A percentile compares a stretch with the other conserved stretches of the same genome.
These are phyloP conservation scores for Tiaroga cobitis DNA, from an alignment of 2,797 vertebrate genomes.

Conservation along the genomic window DNA sequence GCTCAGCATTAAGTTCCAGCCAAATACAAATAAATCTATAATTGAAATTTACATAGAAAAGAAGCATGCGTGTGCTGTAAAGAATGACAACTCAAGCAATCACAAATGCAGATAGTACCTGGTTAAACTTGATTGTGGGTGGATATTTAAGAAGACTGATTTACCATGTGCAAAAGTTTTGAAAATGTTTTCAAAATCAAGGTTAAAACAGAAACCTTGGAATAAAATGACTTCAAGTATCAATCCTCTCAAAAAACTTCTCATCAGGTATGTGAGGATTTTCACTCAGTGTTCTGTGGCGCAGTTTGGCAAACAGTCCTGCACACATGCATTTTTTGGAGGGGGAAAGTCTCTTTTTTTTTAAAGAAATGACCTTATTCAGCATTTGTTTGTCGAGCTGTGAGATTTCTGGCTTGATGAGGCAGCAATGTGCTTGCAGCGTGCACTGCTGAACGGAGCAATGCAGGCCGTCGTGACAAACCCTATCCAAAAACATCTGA, in stretches of 20 bases:
- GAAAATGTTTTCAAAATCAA: background rate
- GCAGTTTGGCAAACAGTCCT: conserved; percentile 14
- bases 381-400: conserved; percentile 39
- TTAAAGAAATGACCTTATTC: conserved; percentile 53
- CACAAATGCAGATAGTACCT: conserved; percentile 2
- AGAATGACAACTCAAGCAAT: too few relatives aligned
- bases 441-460: conserved; percentile 47
- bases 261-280: background rate
- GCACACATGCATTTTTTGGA: conserved; percentile 18
- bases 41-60: background rate
- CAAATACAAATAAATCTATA: conserved; percentile 2
- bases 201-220: background rate
- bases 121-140: background rate
- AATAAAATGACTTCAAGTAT: conserved; percentile 1
- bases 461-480: conserved; percentile 45
- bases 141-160: background rate
- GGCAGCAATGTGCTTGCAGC: conserved; percentile 39
- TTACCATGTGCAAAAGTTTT: background rate
- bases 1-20: too few relatives aligned
- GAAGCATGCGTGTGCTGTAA: too few relatives aligned
- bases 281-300: background rate
- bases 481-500: background rate
- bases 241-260: background rate
- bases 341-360: conserved; percentile 39
- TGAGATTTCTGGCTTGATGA: conserved; percentile 40